Conservation (phyloP, 2,888 invertebrate species). For the Yponomeuta plumbellus region DNA sequence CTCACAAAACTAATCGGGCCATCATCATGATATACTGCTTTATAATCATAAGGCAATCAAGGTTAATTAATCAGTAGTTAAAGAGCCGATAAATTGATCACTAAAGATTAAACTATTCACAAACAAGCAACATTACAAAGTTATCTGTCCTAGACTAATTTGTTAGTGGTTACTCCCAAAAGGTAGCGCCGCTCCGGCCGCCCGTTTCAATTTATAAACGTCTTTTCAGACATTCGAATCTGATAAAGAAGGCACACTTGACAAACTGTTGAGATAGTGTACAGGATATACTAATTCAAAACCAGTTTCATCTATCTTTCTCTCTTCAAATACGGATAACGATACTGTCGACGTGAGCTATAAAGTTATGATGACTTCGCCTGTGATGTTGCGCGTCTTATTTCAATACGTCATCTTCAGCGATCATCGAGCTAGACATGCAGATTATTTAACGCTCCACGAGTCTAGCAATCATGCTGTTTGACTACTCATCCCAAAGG, state of each 20-base stretch:
- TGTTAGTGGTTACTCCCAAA: constrained; percentile 56
- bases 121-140: constrained; percentile 62
- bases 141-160: constrained; percentile 60
- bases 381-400: background rate
- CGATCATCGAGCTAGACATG: background rate
- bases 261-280: constrained; percentile 53
- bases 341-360: constrained; percentile 39
- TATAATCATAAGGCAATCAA: constrained; percentile 61
- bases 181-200: constrained; percentile 49
- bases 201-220: constrained; percentile 49
- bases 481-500: background rate
- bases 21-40: constrained; percentile 59
- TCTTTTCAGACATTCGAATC: constrained; percentile 46
- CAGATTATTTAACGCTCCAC: background rate
- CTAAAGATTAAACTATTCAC: constrained; percentile 59
- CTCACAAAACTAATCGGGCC: constrained; percentile 54
- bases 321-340: constrained; percentile 46
- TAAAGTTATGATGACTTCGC: constrained; percentile 25
- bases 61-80: constrained; percentile 60
- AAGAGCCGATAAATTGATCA: constrained; percentile 69
- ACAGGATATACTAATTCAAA: constrained; percentile 59
- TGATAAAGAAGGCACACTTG: constrained; percentile 56
- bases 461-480: background rate
- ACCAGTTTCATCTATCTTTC: constrained; percentile 47
- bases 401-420: background rate